Evolutionary conservation across 2,888 invertebrate genomes (phyloP).

Genomic region (Schizotus pectinicornis): DNA sequence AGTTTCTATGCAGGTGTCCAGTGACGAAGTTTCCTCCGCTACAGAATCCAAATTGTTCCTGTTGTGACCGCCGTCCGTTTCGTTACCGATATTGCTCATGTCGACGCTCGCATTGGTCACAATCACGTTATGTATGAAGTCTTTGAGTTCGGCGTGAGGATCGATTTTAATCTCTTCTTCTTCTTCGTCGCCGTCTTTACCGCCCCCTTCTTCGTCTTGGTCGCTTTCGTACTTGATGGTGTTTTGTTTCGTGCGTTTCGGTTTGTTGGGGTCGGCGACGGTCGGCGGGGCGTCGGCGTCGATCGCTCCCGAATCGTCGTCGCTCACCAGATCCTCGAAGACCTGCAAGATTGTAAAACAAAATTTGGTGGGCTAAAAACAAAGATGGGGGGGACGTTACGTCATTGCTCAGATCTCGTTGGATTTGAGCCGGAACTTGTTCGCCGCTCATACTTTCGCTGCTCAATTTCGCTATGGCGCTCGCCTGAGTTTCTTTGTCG

Average conservation of each 20-base stretch:
- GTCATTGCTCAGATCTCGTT: conserved; percentile 63
- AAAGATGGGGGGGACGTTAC: conserved; percentile 42
- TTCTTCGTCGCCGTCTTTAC: conserved; percentile 5
- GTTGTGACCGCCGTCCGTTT: conserved; percentile 61
- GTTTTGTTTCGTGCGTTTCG: conserved; percentile 48
- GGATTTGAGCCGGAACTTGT: conserved; percentile 54
- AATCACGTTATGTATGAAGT: conserved; percentile 67
- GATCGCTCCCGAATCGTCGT: conserved; percentile 51
- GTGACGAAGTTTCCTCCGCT: conserved; percentile 63
- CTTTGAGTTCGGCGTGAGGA: conserved; percentile 42
- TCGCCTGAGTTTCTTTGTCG: conserved; percentile 83
- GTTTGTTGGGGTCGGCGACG: conserved; percentile 36
- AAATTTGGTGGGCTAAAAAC: background rate
- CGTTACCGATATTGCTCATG: conserved; percentile 52
- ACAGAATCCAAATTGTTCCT: conserved; percentile 64
- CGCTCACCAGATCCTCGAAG: conserved; percentile 55
- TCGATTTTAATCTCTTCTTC: conserved; percentile 18
- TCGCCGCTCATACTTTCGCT: conserved; percentile 71
- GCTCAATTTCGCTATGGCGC: conserved; percentile 84
- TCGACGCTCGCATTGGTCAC: conserved; percentile 77
- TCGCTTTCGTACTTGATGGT: conserved; percentile 54
- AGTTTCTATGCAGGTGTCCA: conserved; percentile 57
- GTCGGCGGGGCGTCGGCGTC: conserved; percentile 54
- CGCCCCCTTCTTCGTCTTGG: conserved; percentile 38
- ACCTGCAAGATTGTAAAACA: conserved; percentile 45